Evolutionary conservation across 2,888 invertebrate species (phyloP).

Genomic region (Automeris io): DNA sequence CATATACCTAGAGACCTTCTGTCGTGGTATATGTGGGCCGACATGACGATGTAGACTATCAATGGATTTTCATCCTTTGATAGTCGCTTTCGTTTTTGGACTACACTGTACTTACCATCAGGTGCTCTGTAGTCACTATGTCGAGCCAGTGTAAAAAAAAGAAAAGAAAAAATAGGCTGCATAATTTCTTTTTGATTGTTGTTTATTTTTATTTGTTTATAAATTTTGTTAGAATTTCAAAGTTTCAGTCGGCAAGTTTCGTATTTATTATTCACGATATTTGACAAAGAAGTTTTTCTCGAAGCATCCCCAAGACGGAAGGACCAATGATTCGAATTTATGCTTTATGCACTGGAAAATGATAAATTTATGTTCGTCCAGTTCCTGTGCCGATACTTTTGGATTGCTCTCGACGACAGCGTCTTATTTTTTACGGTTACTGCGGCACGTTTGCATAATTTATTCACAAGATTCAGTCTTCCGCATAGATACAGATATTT

Average conservation of each 20-base stretch:
- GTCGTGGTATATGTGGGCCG: too few relatives aligned
- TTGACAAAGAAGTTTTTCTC: conserved; percentile 27
- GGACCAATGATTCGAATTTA: conserved; percentile 71
- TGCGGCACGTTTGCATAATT: conserved; percentile 66
- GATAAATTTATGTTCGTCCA: conserved; percentile 73
- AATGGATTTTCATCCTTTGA: too few relatives aligned
- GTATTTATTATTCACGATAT: conserved; percentile 12
- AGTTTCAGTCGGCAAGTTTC: not conserved
- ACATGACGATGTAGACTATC: too few relatives aligned
- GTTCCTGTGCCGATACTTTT: conserved; percentile 58
- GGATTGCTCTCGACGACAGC: conserved; percentile 39
- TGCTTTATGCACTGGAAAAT: conserved; percentile 76
- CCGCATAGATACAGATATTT: not conserved
- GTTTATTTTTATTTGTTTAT: too few relatives aligned
- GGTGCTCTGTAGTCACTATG: too few relatives aligned
- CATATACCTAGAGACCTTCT: too few relatives aligned
- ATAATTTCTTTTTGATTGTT: too few relatives aligned
- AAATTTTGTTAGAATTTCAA: too few relatives aligned
- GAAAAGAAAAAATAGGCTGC: too few relatives aligned
- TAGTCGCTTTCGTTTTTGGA: too few relatives aligned
- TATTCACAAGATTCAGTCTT: conserved; percentile 25
- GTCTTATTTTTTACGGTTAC: conserved; percentile 65
- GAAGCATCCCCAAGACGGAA: conserved; percentile 44
- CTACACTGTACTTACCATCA: too few relatives aligned
- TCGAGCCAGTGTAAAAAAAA: too few relatives aligned